Evolutionary conservation across 2,888 invertebrate species (phyloP), one percentile per base, ranked within the genome.

Genomic region (Acheta domesticus): DNA sequence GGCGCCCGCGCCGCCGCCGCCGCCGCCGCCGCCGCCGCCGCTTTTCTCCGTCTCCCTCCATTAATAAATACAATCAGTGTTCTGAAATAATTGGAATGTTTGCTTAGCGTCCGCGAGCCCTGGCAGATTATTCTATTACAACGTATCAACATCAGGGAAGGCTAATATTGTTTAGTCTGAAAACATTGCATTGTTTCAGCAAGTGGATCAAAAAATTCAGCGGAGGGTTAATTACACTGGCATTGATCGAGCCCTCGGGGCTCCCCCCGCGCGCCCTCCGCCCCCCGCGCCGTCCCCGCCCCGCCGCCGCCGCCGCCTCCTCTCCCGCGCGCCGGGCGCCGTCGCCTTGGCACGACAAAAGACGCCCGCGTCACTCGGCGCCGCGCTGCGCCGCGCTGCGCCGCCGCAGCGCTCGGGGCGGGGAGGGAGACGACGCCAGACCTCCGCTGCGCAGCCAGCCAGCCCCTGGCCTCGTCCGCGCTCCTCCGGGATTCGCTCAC

Each of bases 51-150:
- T 85, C 85, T 85, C 84, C 84, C 84, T 84, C 84, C 85, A 85
- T 86, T 86, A 86, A 86, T 86, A 86, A 86, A 86, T 84, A 85
- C 85, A 86, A 85, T 86, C 85, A 84, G 83, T 85, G 84, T 84
- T 85, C 85, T 85, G 85, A 85, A 86, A 86, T 86, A 86, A 87
- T 87, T 87, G 85, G 84, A 85, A 85, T 87, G 87, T 87, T 87
- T 87, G 86, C 85, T 86, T 82, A 77, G 74, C 79, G 79, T 79
- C 76, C 76, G 49, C 48, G 76, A 48, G 20, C 78, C 73, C 78
- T 88, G 88, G 89, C 89, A 91, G 91, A 91, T 91, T 91, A 91
- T 91, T 91, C 91, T 91, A 91, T 91, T 91, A 91, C 90, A 89
- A 89, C 88, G 90, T 90, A 90, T 90, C 90, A 90, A 90, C 90